Conservation (phyloP, 2,888 invertebrate genomes). For the Drosophila picticornis region DNA sequence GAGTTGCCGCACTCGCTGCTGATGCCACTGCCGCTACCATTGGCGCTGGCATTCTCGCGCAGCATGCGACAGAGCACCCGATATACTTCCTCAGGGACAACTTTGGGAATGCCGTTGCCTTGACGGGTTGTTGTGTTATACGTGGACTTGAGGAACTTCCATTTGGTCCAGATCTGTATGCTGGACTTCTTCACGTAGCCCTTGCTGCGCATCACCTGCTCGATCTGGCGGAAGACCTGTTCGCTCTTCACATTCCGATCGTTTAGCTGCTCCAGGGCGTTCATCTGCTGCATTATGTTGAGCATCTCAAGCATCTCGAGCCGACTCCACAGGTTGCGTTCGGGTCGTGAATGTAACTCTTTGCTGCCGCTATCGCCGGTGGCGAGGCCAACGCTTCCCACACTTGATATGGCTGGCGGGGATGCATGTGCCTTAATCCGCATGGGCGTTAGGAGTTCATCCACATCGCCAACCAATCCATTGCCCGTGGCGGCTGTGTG, state of each 20-base stretch:
- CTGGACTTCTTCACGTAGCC: conserved; percentile 84
- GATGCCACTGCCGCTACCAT: conserved; percentile 34
- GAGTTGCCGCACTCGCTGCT: conserved; percentile 73
- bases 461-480: conserved; percentile 75
- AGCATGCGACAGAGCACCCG: conserved; percentile 80
- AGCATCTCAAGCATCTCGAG: conserved; percentile 83
- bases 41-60: conserved; percentile 36
- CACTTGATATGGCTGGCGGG: conserved; percentile 14
- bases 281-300: conserved; percentile 81
- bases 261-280: conserved; percentile 80
- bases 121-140: conserved; percentile 84
- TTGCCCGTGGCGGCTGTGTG: conserved; percentile 70
- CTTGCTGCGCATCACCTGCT: conserved; percentile 80
- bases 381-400: conserved; percentile 15
- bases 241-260: conserved; percentile 84
- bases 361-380: conserved; percentile 19
- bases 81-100: conserved; percentile 80
- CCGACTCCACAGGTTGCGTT: conserved; percentile 84
- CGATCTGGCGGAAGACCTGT: conserved; percentile 82
- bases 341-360: conserved; percentile 70
- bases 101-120: conserved; percentile 83
- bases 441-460: conserved; percentile 78
- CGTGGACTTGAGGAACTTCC: conserved; percentile 85
- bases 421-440: conserved; percentile 48
- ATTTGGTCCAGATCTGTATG: conserved; percentile 85